Conservation (phyloP, 2,113 vertebrate species). For the Malurus elegans region DNA sequence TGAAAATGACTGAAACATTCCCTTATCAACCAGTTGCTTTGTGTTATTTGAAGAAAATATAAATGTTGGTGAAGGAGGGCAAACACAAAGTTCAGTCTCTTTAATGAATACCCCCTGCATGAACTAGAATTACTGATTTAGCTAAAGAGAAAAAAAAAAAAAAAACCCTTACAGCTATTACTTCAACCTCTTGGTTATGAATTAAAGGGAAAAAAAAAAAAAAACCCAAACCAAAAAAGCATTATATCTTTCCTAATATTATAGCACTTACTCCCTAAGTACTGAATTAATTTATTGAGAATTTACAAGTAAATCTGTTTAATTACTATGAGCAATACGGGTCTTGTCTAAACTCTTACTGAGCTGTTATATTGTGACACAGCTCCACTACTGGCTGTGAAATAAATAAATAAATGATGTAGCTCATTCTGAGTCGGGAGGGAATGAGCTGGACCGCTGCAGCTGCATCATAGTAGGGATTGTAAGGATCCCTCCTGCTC, state of each 20-base stretch:
- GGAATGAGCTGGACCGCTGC: background rate
- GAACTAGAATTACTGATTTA: constrained; percentile 37
- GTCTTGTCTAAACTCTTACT: background rate
- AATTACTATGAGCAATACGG: constrained; percentile 1
- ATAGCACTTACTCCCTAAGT: constrained; percentile 3
- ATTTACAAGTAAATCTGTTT: constrained; percentile 49
- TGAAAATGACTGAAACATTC: constrained; percentile 79
- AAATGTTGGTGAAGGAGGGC: constrained; percentile 51
- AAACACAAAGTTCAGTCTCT: constrained; percentile 66
- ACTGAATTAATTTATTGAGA: constrained; percentile 30
- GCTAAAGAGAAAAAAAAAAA: constrained; percentile 2
- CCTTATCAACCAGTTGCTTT: constrained; percentile 70
- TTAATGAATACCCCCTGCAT: constrained; percentile 54
- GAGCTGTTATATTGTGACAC: background rate
- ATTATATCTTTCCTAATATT: background rate
- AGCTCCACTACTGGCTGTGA: background rate
- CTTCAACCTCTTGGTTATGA: constrained; percentile 16
- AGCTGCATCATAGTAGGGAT: background rate
- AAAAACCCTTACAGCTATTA: background rate
- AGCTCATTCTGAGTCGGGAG: background rate
- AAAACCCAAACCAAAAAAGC: background rate
- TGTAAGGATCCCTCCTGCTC: background rate
- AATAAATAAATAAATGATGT: background rate
- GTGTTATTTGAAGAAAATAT: constrained; percentile 70
- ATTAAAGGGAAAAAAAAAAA: background rate